Conservation (phyloP, 2,797 vertebrate species). For the Sebastes elongatus region DNA sequence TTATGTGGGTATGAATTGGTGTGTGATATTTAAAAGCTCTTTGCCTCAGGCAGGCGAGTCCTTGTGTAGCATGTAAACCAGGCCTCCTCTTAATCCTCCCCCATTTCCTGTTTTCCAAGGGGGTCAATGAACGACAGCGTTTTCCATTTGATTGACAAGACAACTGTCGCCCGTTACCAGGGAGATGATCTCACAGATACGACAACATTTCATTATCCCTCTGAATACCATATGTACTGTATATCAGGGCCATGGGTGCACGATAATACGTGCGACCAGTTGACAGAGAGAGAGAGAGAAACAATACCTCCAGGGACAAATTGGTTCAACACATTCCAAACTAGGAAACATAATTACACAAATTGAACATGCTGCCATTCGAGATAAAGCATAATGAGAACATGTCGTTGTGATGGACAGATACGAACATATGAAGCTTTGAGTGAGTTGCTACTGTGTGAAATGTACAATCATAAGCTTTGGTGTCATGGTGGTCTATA, state of each 20-base stretch:
- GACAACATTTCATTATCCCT: constrained; percentile 24
- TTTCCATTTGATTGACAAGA: constrained; percentile 39
- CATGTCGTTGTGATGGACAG: not conserved
- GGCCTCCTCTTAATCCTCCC: not conserved
- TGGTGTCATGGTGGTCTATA: not conserved
- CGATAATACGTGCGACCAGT: not conserved
- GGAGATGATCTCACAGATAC: constrained; percentile 1
- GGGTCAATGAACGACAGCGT: not conserved
- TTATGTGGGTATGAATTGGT: constrained; percentile 1
- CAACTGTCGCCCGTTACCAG: not conserved
- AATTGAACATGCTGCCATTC: not conserved
- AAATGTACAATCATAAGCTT: not conserved
- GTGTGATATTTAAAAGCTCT: not conserved
- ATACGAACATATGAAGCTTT: not conserved
- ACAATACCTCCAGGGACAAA: constrained; percentile 4
- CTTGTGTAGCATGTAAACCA: not conserved
- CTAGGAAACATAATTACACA: not conserved
- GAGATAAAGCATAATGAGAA: not conserved
- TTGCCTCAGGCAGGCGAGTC: not conserved
- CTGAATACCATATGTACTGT: not conserved
- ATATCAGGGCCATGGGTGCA: not conserved
- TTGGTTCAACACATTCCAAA: not conserved
- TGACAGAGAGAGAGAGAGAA: not conserved
- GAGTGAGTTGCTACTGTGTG: not conserved
- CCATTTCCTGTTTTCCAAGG: not conserved